Evolutionary conservation across 2,888 invertebrate genomes (phyloP), one percentile per base, ranked within the genome.

Genomic region (Rotaria magnacalcarata): DNA sequence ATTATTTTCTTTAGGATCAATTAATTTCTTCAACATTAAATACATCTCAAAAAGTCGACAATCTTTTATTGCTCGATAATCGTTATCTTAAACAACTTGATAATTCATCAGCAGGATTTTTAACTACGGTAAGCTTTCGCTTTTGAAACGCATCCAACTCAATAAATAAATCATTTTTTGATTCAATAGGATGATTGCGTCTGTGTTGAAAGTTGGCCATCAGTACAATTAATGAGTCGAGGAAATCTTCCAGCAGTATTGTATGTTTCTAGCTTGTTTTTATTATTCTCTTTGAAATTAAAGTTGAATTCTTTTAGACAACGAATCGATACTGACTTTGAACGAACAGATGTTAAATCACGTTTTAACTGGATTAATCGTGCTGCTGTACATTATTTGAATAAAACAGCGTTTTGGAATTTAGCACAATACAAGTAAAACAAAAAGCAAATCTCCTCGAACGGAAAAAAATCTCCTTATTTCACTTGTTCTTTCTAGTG

Each of bases 361-460:
- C 80, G 80, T n/a, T 80, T 80, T 11, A 80, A 80, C 47, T 80
- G 80, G 80, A 47, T 80, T n/a, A 80, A 80, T 80, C 80, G 80
- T 47, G 80, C 47, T 47, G 80, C 80, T 80, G n/a, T 80, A 47
- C 80, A 80, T 80, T 80, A 80, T 47, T 80, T 80, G 14, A 80
- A 80, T 47, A 80, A 80, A 47, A 80, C 80, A 43, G 80, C 80
- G 11, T 80, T 80, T 47, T 80, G 80, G 80, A 80, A 80, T 80
- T 14, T 80, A 10, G 80, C 80, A 24, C 80, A 80, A 80, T 80
- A 80, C 24, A 80, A 80, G 80, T 80, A 80, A 80, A 16, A 27
- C 11, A n/a, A 27, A 67, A 56, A 27, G 50, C 50, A 50, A 50
- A 50, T 11, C 1, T 11, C 8, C 8, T 11, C 14, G 4, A 50